Conservation (phyloP, 2,113 vertebrate species). For the Patagioenas fasciata region DNA sequence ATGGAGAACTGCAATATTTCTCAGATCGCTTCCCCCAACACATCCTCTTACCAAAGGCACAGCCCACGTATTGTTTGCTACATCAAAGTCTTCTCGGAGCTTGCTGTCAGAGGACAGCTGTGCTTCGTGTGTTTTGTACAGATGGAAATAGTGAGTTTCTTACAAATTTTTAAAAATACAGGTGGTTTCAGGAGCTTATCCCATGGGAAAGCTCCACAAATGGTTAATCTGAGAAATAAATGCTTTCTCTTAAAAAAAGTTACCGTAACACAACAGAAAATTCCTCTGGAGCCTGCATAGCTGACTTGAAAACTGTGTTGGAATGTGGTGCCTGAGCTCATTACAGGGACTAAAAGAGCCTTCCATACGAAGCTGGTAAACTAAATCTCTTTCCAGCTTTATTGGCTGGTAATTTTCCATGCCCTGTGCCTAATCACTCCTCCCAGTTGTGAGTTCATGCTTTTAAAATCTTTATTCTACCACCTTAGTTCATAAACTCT, state of each 20-base stretch:
- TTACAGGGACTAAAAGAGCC: neutral
- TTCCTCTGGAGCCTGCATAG: neutral
- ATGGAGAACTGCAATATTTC: neutral
- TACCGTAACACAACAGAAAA: neutral
- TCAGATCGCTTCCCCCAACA: neutral
- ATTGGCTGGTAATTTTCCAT: neutral
- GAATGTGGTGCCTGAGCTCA: neutral
- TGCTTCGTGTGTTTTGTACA: neutral
- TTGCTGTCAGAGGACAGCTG: neutral
- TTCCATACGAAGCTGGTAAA: neutral
- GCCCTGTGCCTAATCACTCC: neutral
- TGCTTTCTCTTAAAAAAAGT: neutral
- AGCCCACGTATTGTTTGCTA: neutral
- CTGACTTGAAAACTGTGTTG: neutral
- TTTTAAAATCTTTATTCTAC: neutral
- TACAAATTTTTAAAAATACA: neutral
- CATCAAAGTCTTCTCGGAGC: neutral
- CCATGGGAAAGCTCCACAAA: neutral
- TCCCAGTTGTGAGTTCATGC: neutral
- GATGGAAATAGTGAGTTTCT: neutral
- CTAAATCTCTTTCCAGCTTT: neutral
- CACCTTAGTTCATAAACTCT: neutral
- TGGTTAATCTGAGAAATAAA: neutral
- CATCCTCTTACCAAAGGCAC: neutral
- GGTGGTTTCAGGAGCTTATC: neutral